These are phyloP conservation scores for Hemicentrotus pulcherrimus DNA, from an alignment of 35 echinoderm and acorn worm genomes.

Conservation along the genomic window DNA sequence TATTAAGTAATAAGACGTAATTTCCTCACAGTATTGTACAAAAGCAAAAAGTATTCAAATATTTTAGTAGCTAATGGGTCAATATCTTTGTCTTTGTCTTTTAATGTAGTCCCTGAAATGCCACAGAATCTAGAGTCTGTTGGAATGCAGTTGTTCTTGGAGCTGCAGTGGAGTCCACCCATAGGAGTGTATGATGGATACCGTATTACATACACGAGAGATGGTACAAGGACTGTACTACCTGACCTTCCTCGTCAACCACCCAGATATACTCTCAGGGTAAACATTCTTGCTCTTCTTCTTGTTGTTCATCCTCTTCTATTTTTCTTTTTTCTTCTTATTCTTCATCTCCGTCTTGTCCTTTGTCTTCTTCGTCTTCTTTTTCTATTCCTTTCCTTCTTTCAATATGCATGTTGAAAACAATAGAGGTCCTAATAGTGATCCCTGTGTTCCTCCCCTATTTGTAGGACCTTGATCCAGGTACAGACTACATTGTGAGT, in stretches of 20 bases:
- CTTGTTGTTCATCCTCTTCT: too few species aligned
- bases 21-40: too few species aligned
- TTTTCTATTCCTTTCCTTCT: too few species aligned
- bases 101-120: conserved; percentile 37
- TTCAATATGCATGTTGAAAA: too few species aligned
- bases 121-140: neutral
- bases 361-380: too few species aligned
- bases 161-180: conserved; percentile 7
- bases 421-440: too few species aligned
- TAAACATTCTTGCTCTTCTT: neutral
- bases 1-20: too few species aligned
- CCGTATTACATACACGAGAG: neutral
- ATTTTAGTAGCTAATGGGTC: too few species aligned
- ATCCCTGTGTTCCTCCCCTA: neutral
- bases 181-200: neutral
- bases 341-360: neutral
- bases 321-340: neutral
- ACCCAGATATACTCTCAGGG: neutral
- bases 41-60: too few species aligned
- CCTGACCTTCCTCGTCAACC: neutral
- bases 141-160: neutral
- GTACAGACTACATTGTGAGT: neutral
- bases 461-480: conserved; percentile 12
- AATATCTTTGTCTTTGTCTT: neutral
- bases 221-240: neutral